Percentiles rank a stretch among this genome's conserved stretches.
These are phyloP conservation scores for Eurosta solidaginis DNA, from an alignment of 1,140 invertebrate species.

Conservation along the genomic window DNA sequence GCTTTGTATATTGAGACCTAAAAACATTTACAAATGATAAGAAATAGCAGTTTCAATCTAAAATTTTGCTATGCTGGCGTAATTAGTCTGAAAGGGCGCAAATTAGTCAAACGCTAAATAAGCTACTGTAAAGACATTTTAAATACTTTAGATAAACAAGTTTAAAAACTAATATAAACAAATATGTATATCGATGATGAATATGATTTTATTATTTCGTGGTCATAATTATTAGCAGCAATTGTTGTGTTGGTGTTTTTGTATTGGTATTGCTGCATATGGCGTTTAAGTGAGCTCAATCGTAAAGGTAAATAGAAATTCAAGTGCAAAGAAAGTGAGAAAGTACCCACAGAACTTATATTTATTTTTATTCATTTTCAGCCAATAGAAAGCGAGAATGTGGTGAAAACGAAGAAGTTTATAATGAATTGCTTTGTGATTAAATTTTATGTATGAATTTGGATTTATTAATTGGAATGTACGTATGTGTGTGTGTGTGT, in stretches of 20 bases:
- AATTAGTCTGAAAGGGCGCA: not conserved
- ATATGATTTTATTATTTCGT: not conserved
- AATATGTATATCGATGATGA: not conserved
- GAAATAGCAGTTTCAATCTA: not conserved
- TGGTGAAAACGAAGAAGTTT: not conserved
- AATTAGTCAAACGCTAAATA: not conserved
- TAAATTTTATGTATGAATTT: not conserved
- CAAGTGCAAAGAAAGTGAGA: not conserved
- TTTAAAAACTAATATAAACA: not conserved
- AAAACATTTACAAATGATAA: not conserved
- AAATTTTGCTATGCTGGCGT: not conserved
- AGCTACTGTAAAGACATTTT: not conserved
- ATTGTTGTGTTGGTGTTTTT: not conserved
- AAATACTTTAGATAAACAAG: not conserved
- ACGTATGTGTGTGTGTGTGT: too few species aligned
- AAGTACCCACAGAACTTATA: not conserved
- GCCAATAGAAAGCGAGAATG: not conserved
- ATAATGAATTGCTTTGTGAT: not conserved
- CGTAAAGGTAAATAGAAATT: not conserved
- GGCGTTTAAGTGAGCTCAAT: not conserved
- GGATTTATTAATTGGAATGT: too few species aligned
- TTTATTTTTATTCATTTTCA: not conserved
- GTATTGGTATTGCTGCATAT: slow-evolving; percentile 6
- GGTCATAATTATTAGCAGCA: not conserved
- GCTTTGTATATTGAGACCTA: not conserved